phyloP scores from a whole-genome alignment of 2,797 vertebrate genomes.

The Notolepis coatsorum region DNA sequence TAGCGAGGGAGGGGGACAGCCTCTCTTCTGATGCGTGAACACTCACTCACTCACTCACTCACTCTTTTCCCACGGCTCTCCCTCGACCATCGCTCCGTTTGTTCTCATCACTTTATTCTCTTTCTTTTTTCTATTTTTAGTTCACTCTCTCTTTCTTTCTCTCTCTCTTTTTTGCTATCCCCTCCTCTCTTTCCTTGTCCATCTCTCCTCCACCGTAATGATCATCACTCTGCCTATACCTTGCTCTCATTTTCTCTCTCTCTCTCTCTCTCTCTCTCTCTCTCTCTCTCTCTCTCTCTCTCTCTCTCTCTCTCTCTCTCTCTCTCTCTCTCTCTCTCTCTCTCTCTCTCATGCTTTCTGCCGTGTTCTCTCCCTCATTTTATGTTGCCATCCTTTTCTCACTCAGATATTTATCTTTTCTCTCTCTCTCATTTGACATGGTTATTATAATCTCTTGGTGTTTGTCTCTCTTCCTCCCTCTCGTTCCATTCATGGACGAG shows the following conservation, averaged over 20 bases:
- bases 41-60: neutral
- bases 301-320: too few species aligned
- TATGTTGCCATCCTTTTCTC: too few species aligned
- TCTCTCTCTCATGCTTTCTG: too few species aligned
- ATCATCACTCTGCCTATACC: neutral
- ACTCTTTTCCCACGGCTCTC: neutral
- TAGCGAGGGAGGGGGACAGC: slow-evolving; percentile 22
- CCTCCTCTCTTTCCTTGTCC: neutral
- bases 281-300: neutral
- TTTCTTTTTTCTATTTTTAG: too few species aligned
- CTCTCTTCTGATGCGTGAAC: slow-evolving; percentile 9
- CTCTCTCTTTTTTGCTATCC: too few species aligned
- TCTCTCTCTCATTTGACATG: too few species aligned
- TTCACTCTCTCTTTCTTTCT: too few species aligned
- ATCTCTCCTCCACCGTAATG: neutral
- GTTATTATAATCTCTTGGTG: neutral
- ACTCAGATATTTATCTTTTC: too few species aligned
- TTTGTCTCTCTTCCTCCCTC: neutral
- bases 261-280: neutral
- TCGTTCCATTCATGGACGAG: neutral
- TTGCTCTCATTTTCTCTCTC: too few species aligned
- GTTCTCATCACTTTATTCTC: neutral
- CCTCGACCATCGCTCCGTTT: neutral
- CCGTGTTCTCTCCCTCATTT: too few species aligned
- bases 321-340: too few species aligned